Percentiles rank a stretch among this genome's conserved stretches.
phyloP scores from a whole-genome alignment of 2,797 vertebrate genomes.

The Sebastes cheni region DNA sequence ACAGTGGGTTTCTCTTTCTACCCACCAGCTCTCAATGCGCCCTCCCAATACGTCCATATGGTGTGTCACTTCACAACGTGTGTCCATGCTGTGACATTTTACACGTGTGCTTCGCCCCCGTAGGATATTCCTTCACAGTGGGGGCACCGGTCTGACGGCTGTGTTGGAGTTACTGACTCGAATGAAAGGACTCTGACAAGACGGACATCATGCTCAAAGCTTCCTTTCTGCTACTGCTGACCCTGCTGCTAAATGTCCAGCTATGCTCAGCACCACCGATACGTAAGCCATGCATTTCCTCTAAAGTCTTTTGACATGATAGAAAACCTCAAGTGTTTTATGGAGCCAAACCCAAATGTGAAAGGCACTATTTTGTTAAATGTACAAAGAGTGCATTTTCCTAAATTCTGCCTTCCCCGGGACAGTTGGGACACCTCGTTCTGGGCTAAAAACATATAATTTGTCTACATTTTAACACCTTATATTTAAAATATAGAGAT shows the following conservation, averaged over 20 bases:
- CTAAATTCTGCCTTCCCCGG: too few species aligned
- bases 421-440: too few species aligned
- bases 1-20: constrained; percentile 16
- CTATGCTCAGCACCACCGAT: constrained; percentile 36
- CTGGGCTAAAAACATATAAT: too few species aligned
- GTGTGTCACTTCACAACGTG: constrained; percentile 24
- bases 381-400: too few species aligned
- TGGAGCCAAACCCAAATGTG: too few species aligned
- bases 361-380: too few species aligned
- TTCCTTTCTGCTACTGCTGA: constrained; percentile 48
- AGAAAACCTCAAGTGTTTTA: too few species aligned
- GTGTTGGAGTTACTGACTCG: not conserved
- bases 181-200: not conserved
- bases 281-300: constrained; percentile 45
- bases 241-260: constrained; percentile 36
- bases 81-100: constrained; percentile 21
- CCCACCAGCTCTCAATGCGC: not conserved
- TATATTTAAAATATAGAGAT: not conserved
- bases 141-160: not conserved
- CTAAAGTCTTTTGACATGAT: not conserved
- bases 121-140: not conserved
- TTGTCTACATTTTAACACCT: too few species aligned
- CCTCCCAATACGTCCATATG: constrained; percentile 17
- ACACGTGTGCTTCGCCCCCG: constrained; percentile 2
- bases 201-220: constrained; percentile 35